phyloP scores from a whole-genome alignment of 1,140 invertebrate species.

The Ctenoplectra terminalis region DNA sequence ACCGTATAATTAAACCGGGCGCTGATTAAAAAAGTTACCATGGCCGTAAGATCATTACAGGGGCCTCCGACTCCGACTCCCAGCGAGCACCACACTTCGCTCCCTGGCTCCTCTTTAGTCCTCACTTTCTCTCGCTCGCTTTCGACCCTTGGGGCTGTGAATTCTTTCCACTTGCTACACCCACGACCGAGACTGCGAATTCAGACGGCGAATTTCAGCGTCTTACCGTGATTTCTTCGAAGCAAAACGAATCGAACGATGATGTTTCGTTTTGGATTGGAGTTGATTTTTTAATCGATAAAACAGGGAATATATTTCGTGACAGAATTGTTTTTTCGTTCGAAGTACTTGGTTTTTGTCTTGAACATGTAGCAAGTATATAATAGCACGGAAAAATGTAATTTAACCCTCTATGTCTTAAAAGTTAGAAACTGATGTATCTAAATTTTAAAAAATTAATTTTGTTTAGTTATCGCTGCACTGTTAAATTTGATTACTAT shows the following conservation, averaged over 20 bases:
- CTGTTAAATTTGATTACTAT: no score
- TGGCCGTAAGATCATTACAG: constrained; percentile 82
- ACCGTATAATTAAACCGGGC: constrained; percentile 82
- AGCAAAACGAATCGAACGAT: not conserved
- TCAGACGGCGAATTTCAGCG: constrained; percentile 51
- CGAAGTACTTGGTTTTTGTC: no score
- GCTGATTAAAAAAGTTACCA: constrained; percentile 83
- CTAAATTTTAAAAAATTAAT: no score
- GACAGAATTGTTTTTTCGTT: no score
- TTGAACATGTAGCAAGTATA: no score
- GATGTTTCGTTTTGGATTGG: no score
- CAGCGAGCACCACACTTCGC: constrained; percentile 28
- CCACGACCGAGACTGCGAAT: constrained; percentile 42
- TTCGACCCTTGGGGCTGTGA: constrained; percentile 54
- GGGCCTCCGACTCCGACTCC: constrained; percentile 69
- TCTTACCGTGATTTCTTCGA: constrained; percentile 29
- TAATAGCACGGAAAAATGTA: no score
- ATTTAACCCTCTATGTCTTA: no score
- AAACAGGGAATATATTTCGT: no score
- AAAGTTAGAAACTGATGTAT: no score
- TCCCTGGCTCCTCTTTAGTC: constrained; percentile 45
- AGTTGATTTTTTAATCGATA: no score
- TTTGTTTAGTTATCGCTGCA: no score
- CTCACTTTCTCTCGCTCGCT: constrained; percentile 59
- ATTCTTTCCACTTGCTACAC: constrained; percentile 59